Base-by-base conservation (phyloP, 2,888 invertebrate species). In the Diaphora mendica region DNA sequence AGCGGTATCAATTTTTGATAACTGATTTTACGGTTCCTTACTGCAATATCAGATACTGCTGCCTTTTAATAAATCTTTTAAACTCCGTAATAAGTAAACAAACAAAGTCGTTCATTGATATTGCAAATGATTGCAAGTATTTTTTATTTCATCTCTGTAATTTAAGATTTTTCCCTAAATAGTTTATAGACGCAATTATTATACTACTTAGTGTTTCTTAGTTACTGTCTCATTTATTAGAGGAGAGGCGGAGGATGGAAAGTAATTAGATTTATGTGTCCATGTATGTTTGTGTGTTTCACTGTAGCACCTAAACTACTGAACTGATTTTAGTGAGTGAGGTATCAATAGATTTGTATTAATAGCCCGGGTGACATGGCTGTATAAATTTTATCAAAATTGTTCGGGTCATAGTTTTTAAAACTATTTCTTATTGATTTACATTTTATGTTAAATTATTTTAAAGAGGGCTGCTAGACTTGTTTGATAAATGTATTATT, bases 31-130 rank as follows among this genome's bases (percentile, higher is more conserved):
- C 74, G 78, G 77, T 68, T 75, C 67, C 70, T 78, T 71, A 70
- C 66, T 75, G 81, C 78, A 77, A 81, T 78, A 81, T 79, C 81
- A 73, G 73, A 79, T 78, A 83, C 70, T 71, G 70, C 48, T 51
- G 33, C 42, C 70, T 71, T 33, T 73, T 65, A 76, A 75, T 71
- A 75, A 35, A 51, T 75, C 15, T 62, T 62, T 30, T 17, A 8
- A 39, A 77, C 65, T 73, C 35, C 44, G 70, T 72, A 72, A 69
- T 59, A 74, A 72, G 70, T 68, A 71, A 79, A 74, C 62, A 64
- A 33, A 23, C 44, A 75, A 68, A 74, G 68, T 51, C 64, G 48
- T 68, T 51, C 20, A 68, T 17, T 51, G 42, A 51, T 68, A 68
- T 68, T 51, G 51, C 67, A 44, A 15, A n/a, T 30, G 4, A 20